Base-by-base conservation (phyloP, 2,797 vertebrate genomes). In the Dendrocincla tyrannina region DNA sequence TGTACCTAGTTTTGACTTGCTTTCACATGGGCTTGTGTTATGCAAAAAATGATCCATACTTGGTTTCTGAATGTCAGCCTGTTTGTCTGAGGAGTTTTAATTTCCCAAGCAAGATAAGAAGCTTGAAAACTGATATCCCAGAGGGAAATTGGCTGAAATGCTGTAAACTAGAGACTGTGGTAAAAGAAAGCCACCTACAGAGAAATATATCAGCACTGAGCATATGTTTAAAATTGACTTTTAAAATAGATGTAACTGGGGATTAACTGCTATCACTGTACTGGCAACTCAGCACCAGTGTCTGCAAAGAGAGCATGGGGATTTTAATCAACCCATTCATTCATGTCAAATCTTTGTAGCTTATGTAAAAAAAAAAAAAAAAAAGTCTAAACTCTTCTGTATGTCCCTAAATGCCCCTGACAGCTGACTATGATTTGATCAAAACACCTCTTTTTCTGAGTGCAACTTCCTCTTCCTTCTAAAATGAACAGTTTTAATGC, bases 171-270 rank as follows among this genome's bases (percentile, higher is more conserved):
- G 79, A 93, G 79, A 70, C 64, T 67, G 87, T 49, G 39, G 62
- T 77, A 91, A 85, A 85, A 97, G 84, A 74, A 95, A 96, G 70
- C 55, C 67, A 79, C 70, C 82, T 94, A 86, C 55, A 7, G 94
- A 96, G 83, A 97, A 96, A 91, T 82, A 95, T 93, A 95, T 95
- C 80, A 94, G 68, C 37, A 78, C 62, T 56, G 74, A 97, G 84
- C 92, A 96, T 94, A 93, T 93, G 94, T 94, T 96, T 92, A 85
- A 96, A 96, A 96, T 75, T 93, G 70, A 95, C 59, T 95, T 97
- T 97, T 95, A 96, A 96, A 97, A 96, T 85, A 96, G 90, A 88
- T 93, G 37, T 92, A 91, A 59, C 87, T 93, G 50, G 55, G 69
- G 78, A 95, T 96, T 96, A 91, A 86, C 77, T 90, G 74, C 93